Evolutionary conservation across 1,140 invertebrate genomes (phyloP).

Genomic region (Trissolcus basalis): DNA sequence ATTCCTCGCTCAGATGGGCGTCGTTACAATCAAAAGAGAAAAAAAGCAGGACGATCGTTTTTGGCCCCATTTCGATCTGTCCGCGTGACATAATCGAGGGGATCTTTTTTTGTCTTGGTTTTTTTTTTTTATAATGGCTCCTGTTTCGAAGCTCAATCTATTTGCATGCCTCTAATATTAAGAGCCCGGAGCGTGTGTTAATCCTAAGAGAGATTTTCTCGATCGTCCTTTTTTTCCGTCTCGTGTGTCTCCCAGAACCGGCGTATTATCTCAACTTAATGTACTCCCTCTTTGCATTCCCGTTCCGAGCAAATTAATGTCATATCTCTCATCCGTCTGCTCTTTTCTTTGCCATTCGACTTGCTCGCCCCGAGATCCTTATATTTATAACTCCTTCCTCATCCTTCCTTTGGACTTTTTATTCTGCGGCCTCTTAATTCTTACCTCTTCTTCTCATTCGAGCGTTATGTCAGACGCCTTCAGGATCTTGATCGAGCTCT

Average conservation of each 20-base stretch:
- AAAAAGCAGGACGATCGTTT: too few species aligned
- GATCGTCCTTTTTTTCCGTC: conserved; percentile 26
- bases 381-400: conserved; percentile 58
- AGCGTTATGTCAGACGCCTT: conserved; percentile 55
- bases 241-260: conserved; percentile 22
- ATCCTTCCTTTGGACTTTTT: conserved; percentile 53
- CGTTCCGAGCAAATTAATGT: conserved; percentile 55
- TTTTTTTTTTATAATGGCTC: conserved; percentile 1
- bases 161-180: too few species aligned
- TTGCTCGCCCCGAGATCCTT: conserved; percentile 44
- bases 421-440: conserved; percentile 24
- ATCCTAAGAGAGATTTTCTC: conserved; percentile 35
- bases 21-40: too few species aligned
- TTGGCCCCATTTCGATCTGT: too few species aligned
- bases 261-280: conserved; percentile 49
- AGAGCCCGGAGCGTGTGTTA: conserved; percentile 6
- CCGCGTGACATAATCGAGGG: not conserved
- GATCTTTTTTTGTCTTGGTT: not conserved
- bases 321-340: conserved; percentile 51
- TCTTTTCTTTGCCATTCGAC: conserved; percentile 50
- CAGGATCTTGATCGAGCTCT: conserved; percentile 46
- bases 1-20: not conserved
- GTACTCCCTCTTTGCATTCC: conserved; percentile 40
- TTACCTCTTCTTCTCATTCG: conserved; percentile 40
- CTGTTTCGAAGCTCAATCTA: too few species aligned